Percentiles rank a stretch among this genome's conserved stretches.
Evolutionary conservation across 2,888 invertebrate genomes (phyloP).

Genomic region (Ormyrus thymus): DNA sequence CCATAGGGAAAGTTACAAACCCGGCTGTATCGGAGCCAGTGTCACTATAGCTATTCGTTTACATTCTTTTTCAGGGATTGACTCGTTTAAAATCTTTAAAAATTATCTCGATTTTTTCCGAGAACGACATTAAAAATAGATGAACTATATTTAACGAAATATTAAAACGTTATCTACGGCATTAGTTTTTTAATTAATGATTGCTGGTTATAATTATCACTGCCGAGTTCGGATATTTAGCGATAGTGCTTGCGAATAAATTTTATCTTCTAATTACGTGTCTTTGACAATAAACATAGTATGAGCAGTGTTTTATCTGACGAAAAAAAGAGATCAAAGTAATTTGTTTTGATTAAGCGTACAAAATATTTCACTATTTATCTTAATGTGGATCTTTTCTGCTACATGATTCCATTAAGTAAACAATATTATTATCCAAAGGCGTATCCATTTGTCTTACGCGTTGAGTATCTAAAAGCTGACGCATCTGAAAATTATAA

Average conservation of each 20-base stretch:
- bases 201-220: not conserved
- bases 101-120: no score
- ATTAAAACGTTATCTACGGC: not conserved
- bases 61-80: not conserved
- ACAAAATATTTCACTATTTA: no score
- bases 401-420: no score
- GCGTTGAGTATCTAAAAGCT: no score
- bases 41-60: not conserved
- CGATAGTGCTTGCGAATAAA: constrained; percentile 20
- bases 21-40: not conserved
- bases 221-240: not conserved
- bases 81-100: not conserved
- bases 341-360: not conserved
- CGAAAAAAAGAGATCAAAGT: not conserved
- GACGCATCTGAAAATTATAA: no score
- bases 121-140: no score
- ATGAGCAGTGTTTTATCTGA: constrained; percentile 8
- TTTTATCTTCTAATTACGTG: constrained; percentile 36
- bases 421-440: no score
- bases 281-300: constrained; percentile 10
- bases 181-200: constrained; percentile 1
- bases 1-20: constrained; percentile 29
- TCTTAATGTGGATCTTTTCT: no score
- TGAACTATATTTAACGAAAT: not conserved
- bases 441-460: no score